A percentile compares a stretch with the other conserved stretches of the same genome.
Conservation (phyloP, 2,888 invertebrate species). For the Pediacus dermestoides region DNA sequence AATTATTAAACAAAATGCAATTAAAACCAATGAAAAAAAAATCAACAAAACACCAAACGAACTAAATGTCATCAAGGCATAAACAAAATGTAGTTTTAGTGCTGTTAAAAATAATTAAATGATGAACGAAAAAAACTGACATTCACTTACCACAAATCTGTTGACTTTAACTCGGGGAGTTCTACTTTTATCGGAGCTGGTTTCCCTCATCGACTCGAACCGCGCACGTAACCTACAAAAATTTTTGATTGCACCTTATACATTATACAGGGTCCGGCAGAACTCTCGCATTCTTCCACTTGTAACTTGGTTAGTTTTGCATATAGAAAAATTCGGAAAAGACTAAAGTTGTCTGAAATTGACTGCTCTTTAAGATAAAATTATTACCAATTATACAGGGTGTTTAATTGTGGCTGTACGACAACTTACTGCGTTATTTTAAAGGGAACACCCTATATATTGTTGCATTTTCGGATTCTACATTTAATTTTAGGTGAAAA, state of each 20-base stretch:
- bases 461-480: too few species aligned
- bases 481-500: too few species aligned
- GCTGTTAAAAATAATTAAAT: conserved; percentile 12
- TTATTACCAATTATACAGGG: not conserved
- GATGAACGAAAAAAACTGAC: conserved; percentile 10
- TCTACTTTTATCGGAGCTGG: conserved; percentile 51
- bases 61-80: not conserved
- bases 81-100: not conserved
- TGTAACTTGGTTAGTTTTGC: not conserved
- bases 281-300: too few species aligned
- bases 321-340: not conserved
- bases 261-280: too few species aligned
- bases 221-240: conserved; percentile 70
- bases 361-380: not conserved
- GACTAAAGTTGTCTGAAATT: too few species aligned
- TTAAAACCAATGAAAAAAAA: conserved; percentile 4
- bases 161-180: conserved; percentile 72
- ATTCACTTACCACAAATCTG: conserved; percentile 84
- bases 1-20: conserved; percentile 9
- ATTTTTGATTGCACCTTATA: too few species aligned
- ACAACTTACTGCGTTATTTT: too few species aligned
- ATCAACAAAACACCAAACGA: conserved; percentile 8
- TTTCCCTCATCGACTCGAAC: conserved; percentile 80
- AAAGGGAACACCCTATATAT: too few species aligned
- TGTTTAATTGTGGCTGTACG: too few species aligned